Evolutionary conservation across 2,113 vertebrate genomes (phyloP), one percentile per base, ranked within the genome.

Genomic region (Potamarius usumacintae): DNA sequence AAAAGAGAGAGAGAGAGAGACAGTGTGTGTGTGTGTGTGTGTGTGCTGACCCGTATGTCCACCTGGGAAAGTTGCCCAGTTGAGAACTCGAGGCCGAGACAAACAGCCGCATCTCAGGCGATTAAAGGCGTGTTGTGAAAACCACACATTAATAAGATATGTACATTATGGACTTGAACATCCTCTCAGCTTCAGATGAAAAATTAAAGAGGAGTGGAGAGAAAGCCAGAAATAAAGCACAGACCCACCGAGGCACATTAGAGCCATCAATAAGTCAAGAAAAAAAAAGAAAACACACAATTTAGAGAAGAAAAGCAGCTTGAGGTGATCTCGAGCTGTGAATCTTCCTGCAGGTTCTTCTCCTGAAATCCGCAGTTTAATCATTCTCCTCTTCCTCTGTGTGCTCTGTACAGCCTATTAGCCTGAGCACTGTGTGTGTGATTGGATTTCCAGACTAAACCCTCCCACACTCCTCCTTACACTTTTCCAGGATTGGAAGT

Each of bases 91-190:
- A 86, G 76, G 76, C 63, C 22, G 82, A 72, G 83, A 77, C 69
- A 55, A 89, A 86, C 58, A 79, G 87, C 74, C n/a, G 71, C 76
- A 71, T 90, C 78, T 88, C 80, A 48, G 30, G 85, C 86, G 82
- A 90, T 92, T 93, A 93, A 90, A 91, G 71, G 55, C 80, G 42
- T 88, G 89, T 89, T 90, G 89, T 91, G 88, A 90, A 93, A 90
- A 89, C 88, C 84, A 78, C 60, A 34, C 90, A 91, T 92, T 90
- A 93, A 93, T 92, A 92, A 91, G 91, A 91, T 80, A 93, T 93
- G 90, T 81, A 88, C 91, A 91, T 90, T 89, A 93, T 85, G 84
- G 89, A 90, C 83, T 82, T 17, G 77, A 91, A 86, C 89, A 86
- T 89, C 87, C 89, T 88, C 87, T 90, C 87, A 85, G 87, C 90